Evolutionary conservation across 2,797 vertebrate genomes (phyloP).

Genomic region (Clarias pachynema): DNA sequence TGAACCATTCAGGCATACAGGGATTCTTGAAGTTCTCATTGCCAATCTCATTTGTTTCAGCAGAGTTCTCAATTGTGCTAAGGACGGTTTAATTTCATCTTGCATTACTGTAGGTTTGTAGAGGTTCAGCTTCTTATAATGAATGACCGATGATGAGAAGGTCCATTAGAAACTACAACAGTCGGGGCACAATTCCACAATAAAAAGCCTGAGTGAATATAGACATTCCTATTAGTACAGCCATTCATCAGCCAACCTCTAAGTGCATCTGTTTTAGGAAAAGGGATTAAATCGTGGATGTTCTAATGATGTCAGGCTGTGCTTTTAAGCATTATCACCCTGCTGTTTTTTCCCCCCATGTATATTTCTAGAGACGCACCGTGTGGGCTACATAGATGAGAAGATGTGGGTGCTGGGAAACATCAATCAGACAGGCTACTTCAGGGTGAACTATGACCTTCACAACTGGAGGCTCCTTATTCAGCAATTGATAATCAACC

Average conservation of each 20-base stretch:
- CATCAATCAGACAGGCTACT: conserved; percentile 97
- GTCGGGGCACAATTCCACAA: conserved; percentile 29
- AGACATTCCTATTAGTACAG: conserved; percentile 19
- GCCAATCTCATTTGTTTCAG: conserved; percentile 12
- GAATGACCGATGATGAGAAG: conserved; percentile 20
- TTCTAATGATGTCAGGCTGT: conserved; percentile 26
- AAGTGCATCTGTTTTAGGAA: conserved; percentile 5
- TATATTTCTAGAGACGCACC: conserved; percentile 81
- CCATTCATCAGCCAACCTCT: conserved; percentile 29
- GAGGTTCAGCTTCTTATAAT: conserved; percentile 26
- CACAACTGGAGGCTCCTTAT: conserved; percentile 94
- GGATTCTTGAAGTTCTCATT: neutral
- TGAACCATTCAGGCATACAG: neutral
- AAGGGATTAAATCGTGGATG: neutral
- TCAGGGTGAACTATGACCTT: conserved; percentile 96
- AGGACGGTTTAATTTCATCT: conserved; percentile 21
- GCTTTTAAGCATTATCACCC: neutral
- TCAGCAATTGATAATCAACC: conserved; percentile 88
- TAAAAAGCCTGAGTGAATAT: conserved; percentile 27
- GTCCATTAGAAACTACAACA: conserved; percentile 34
- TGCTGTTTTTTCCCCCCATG: conserved; percentile 15
- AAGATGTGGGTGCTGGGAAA: conserved; percentile 92
- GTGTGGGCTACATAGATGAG: conserved; percentile 80
- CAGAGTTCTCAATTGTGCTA: conserved; percentile 21
- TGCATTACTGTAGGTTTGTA: neutral